A percentile compares a stretch with the other conserved stretches of the same genome.
Conservation (phyloP, 1,140 invertebrate species). For the Papilio aristodemus region DNA sequence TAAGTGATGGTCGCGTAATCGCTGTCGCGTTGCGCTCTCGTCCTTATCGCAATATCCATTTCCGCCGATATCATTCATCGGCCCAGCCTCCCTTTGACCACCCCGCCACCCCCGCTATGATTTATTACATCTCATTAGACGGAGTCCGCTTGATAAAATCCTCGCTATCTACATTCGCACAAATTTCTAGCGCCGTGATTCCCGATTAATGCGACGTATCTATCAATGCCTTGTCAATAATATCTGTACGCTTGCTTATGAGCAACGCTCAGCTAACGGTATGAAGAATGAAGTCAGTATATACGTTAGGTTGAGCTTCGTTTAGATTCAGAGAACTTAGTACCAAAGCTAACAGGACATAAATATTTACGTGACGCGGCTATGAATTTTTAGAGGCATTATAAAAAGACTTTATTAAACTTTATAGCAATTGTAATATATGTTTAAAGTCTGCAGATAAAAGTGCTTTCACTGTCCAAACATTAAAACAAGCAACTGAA, state of each 20-base stretch:
- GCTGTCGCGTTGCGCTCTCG: slow-evolving; percentile 41
- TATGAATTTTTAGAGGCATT: too few relatives aligned
- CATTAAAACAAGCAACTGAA: too few relatives aligned
- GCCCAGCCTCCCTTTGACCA: slow-evolving; percentile 47
- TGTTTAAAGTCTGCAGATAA: too few relatives aligned
- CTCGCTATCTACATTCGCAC: slow-evolving; percentile 40
- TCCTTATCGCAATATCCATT: slow-evolving; percentile 70
- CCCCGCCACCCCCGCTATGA: slow-evolving; percentile 55
- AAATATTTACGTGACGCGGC: too few relatives aligned
- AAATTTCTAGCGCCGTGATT: slow-evolving; percentile 44
- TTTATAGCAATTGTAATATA: too few relatives aligned
- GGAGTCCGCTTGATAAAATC: slow-evolving; percentile 51
- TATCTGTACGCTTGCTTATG: slow-evolving; percentile 30
- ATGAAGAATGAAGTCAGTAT: neutral
- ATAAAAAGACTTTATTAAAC: too few relatives aligned
- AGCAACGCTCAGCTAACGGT: neutral
- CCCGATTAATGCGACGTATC: slow-evolving; percentile 49
- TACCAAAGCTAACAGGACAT: too few relatives aligned
- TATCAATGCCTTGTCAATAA: slow-evolving; percentile 49
- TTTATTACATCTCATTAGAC: slow-evolving; percentile 62
- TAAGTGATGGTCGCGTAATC: slow-evolving; percentile 38
- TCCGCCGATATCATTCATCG: slow-evolving; percentile 57
- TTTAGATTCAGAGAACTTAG: too few relatives aligned
- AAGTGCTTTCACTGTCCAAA: too few relatives aligned
- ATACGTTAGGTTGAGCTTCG: neutral